A percentile compares a stretch with the other conserved stretches of the same genome.
These are phyloP conservation scores for Choristoneura fumiferana DNA, from an alignment of 1,140 invertebrate species.

Conservation along the genomic window DNA sequence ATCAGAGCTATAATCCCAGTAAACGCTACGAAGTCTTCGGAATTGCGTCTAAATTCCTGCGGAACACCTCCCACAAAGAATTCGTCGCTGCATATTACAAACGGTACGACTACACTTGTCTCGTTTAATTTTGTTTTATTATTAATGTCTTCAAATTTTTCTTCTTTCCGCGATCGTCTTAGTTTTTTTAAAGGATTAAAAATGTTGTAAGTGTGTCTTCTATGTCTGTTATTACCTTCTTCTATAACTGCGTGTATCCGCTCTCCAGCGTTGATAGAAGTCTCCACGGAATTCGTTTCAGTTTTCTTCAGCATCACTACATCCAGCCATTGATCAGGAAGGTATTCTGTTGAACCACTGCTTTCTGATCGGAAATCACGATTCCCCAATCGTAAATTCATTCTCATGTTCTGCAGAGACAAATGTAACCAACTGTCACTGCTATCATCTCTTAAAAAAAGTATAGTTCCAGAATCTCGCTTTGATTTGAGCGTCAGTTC, in stretches of 20 bases:
- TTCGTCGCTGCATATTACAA: slow-evolving; percentile 47
- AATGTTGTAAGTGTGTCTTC: too few relatives aligned
- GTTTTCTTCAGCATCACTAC: slow-evolving; percentile 47
- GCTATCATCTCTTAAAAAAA: slow-evolving; percentile 44
- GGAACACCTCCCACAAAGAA: slow-evolving; percentile 61
- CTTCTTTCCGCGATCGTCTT: too few relatives aligned
- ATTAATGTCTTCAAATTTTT: too few relatives aligned
- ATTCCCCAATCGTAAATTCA: slow-evolving; percentile 40
- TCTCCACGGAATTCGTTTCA: slow-evolving; percentile 51
- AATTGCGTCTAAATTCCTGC: slow-evolving; percentile 29
- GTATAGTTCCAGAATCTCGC: slow-evolving; percentile 46
- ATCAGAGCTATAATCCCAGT: slow-evolving; percentile 51
- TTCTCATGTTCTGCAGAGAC: slow-evolving; percentile 48
- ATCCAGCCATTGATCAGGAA: slow-evolving; percentile 59
- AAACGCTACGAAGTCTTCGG: slow-evolving; percentile 49
- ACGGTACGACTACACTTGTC: slow-evolving; percentile 15
- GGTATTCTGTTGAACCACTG: slow-evolving; percentile 47
- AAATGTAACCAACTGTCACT: slow-evolving; percentile 50
- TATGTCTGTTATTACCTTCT: slow-evolving; percentile 20
- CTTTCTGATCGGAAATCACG: slow-evolving; percentile 44
- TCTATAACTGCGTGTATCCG: slow-evolving; percentile 48
- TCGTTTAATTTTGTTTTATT: not conserved
- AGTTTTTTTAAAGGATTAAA: too few relatives aligned
- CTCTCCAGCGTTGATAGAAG: slow-evolving; percentile 52
- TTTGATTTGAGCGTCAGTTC: slow-evolving; percentile 57